Evolutionary conservation across 2,797 vertebrate genomes (phyloP), one percentile per base, ranked within the genome.

Genomic region (Podarcis lilfordi): DNA sequence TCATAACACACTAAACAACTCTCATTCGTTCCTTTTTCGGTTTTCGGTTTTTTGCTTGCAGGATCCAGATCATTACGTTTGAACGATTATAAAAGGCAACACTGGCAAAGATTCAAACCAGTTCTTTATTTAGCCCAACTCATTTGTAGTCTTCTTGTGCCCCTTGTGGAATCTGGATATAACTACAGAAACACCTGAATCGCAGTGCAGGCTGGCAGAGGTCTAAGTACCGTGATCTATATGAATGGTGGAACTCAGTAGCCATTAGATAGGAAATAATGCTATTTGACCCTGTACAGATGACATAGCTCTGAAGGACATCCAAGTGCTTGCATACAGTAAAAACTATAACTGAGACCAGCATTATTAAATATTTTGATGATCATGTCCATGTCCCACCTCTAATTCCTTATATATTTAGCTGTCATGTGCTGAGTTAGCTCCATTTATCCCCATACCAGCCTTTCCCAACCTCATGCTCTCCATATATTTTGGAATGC

Each of bases 91-190:
- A 82, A 82, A 87, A 82, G 55, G 37, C 61, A 79, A 86, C 40
- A 32, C 35, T 86, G 84, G 59, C 55, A 66, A 64, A 35, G 27
- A 32, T 32, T 82, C 79, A 82, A 64, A 8, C 32, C 37, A 75
- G 68, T 75, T 25, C 50, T 82, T 87, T 45, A 81, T 87, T 87
- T 81, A 75, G 21, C 50, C 69, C 59, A 32, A 66, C 7, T 82
- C 55, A 87, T 82, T 82, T 72, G 40, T 74, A 87, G 82, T 82
- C 50, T 82, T 87, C 55, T 82, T 37, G 9, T 75, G 86, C 79
- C 55, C 55, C 78, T 11, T 87, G 79, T 75, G 86, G 86, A 87
- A 87, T 72, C 75, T 82, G 59, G 69, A 61, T 87, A 66, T 82
- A 81, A 87, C 71, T 81, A 74, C 80, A 59, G 59, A 74, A 86